phyloP scores from a whole-genome alignment of 2,888 invertebrate genomes.

The Andrena flavipes region DNA sequence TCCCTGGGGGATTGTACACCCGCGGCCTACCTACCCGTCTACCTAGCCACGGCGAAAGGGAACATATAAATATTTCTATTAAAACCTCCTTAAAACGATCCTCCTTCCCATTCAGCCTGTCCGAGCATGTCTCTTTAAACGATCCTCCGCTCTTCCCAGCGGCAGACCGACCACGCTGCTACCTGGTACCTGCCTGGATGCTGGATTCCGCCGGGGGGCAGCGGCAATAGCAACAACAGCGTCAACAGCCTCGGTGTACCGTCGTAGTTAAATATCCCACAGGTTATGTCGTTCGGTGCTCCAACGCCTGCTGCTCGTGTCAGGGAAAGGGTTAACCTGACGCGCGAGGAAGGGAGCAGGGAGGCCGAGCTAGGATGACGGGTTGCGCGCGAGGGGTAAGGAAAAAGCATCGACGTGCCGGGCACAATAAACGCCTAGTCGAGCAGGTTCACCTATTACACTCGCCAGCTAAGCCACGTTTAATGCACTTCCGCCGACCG shows the following conservation, averaged over 20 bases:
- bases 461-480: slow-evolving; percentile 73
- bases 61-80: slow-evolving; percentile 83
- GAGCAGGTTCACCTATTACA: slow-evolving; percentile 76
- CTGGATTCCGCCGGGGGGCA: slow-evolving; percentile 17
- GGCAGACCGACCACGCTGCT: slow-evolving; percentile 5
- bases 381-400: slow-evolving; percentile 3
- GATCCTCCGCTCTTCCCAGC: slow-evolving; percentile 38
- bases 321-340: slow-evolving; percentile 54
- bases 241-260: slow-evolving; percentile 21
- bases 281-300: slow-evolving; percentile 37
- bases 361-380: neutral
- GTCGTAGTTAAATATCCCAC: slow-evolving; percentile 55
- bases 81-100: slow-evolving; percentile 78
- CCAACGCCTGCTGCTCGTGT: slow-evolving; percentile 14
- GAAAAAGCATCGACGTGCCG: slow-evolving; percentile 69
- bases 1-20: slow-evolving; percentile 50
- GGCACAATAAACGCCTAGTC: slow-evolving; percentile 75
- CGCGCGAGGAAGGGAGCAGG: neutral
- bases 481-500: slow-evolving; percentile 76
- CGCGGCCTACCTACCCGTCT: slow-evolving; percentile 30
- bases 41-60: slow-evolving; percentile 58
- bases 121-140: slow-evolving; percentile 47
- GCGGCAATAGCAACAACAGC: slow-evolving; percentile 40
- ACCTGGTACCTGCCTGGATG: slow-evolving; percentile 38
- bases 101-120: slow-evolving; percentile 58